Evolutionary conservation across 2,113 vertebrate genomes (phyloP).

Genomic region (Platichthys stellatus): DNA sequence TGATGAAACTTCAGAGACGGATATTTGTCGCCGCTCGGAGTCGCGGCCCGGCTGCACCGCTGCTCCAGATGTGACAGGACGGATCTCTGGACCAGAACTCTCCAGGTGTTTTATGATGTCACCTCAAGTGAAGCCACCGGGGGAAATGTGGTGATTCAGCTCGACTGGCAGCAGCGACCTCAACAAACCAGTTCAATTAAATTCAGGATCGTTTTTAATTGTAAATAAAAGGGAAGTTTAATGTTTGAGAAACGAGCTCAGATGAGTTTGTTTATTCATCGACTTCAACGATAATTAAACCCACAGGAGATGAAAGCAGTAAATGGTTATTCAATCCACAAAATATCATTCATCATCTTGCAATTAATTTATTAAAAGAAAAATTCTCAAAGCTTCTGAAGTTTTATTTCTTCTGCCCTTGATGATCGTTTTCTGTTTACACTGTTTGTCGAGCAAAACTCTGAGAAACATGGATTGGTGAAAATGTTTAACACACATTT

Average conservation of each 20-base stretch:
- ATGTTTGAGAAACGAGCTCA: not conserved
- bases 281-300: not conserved
- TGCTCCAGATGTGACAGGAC: slow-evolving; percentile 11
- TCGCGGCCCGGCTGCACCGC: not conserved
- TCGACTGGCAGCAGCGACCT: not conserved
- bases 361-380: not conserved
- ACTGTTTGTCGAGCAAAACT: no score
- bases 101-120: not conserved
- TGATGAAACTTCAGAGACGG: slow-evolving; percentile 62
- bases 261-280: not conserved
- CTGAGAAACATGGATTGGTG: no score
- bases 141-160: not conserved
- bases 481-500: no score
- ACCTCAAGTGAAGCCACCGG: slow-evolving; percentile 3
- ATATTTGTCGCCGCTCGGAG: slow-evolving; percentile 35
- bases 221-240: not conserved
- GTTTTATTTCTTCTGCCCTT: not conserved
- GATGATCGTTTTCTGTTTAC: no score
- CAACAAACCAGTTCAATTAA: not conserved
- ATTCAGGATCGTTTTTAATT: not conserved
- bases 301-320: not conserved
- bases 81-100: not conserved
- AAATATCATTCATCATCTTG: not conserved
- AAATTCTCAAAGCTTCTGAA: not conserved
- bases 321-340: not conserved